A percentile compares a stretch with the other conserved stretches of the same genome.
phyloP scores from a whole-genome alignment of 2,113 vertebrate genomes.

The Salminus brasiliensis region DNA sequence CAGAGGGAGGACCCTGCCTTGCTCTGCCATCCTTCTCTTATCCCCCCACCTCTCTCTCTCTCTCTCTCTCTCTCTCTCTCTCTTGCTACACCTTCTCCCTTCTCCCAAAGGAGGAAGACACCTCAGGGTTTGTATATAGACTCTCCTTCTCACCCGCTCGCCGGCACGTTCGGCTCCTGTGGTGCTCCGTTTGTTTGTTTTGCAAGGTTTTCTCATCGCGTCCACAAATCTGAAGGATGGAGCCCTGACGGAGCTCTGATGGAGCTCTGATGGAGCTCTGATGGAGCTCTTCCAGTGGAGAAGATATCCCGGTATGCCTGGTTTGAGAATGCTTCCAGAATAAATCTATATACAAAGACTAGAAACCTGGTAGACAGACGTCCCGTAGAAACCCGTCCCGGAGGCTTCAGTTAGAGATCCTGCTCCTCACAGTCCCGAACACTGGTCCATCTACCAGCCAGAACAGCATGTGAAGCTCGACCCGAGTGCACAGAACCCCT shows the following conservation, averaged over 20 bases:
- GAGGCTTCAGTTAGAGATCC: neutral
- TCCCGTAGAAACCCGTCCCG: too few relatives aligned
- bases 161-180: constrained; percentile 1
- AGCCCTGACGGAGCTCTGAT: neutral
- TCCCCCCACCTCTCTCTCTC: constrained; percentile 58
- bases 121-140: constrained; percentile 90
- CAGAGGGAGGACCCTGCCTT: constrained; percentile 76
- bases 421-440: neutral
- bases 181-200: constrained; percentile 8
- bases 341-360: too few relatives aligned
- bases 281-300: too few relatives aligned
- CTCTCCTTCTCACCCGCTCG: constrained; percentile 41
- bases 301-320: neutral
- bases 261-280: neutral
- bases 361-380: neutral
- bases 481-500: too few relatives aligned
- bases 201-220: constrained; percentile 15
- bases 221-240: neutral
- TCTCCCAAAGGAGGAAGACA: constrained; percentile 65
- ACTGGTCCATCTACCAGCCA: neutral
- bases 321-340: neutral
- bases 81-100: constrained; percentile 73
- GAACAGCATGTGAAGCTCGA: neutral
- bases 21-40: constrained; percentile 22
- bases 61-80: constrained; percentile 52